Base-by-base conservation (phyloP, 2,888 invertebrate genomes). In the Drosophila koepferae region DNA sequence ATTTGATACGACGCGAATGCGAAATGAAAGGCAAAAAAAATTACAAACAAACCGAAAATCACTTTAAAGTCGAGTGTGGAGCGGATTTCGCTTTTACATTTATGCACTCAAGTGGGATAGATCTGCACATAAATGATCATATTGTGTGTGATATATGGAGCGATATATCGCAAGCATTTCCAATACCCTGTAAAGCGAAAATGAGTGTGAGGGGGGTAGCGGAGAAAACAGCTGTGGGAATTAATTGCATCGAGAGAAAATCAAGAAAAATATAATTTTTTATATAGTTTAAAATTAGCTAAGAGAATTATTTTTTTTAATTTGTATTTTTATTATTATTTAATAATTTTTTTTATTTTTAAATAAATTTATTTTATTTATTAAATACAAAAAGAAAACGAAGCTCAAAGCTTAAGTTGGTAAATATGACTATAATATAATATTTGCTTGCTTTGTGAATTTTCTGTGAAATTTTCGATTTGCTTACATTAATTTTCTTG, bases 1-100 rank as follows among this genome's bases (percentile, higher is more conserved):
- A 54, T 58, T 69, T 69, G 71, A 53, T 43, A 53, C 14, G 34
- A 49, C 12, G 2, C 41, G 53, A 36, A 46, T 55, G 55, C 58
- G 40, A 46, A 56, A 38, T 20, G 60, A 54, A 54, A 59, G 51
- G 51, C 40, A 38, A 36, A 40, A n/a, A 28, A 28, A 40, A 14
- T 3, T 12, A 7, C 53, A 23, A 38, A 38, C 7, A 23, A 20
- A 14, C 10, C 2, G 4, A 46, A 34, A 38, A 48, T 40, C 71
- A 70, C 38, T 44, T 68, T 23, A 69, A 53, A 51, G 43, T 51
- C 43, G 43, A 44, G 34, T 34, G 48, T 20, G 28, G 28, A 28
- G 49, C n/a, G 41, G 41, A 58, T 68, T 69, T 43, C 36, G 51
- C 38, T 68, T 67, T 46, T 28, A 41, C 36, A 28, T 31, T 49